Conservation (phyloP, 2,797 vertebrate genomes). For the Acanthopagrus latus region DNA sequence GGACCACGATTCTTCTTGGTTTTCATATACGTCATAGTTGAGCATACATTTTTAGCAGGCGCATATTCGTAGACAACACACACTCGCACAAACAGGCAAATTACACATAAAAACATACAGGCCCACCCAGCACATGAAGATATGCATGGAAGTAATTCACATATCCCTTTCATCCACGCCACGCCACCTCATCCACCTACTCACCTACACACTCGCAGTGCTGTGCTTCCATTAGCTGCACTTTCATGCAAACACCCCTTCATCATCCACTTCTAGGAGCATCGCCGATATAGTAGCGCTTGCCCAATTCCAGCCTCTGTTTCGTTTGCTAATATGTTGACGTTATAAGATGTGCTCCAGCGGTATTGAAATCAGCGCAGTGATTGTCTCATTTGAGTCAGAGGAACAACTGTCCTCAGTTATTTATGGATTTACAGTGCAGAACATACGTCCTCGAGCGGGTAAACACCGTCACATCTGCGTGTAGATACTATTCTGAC, state of each 20-base stretch:
- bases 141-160: conserved; percentile 14
- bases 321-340: background rate
- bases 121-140: conserved; percentile 10
- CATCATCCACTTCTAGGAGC: conserved; percentile 32
- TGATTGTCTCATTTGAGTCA: conserved; percentile 6
- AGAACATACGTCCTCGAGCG: conserved; percentile 1
- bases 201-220: background rate
- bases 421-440: conserved; percentile 22
- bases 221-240: conserved; percentile 34
- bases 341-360: background rate
- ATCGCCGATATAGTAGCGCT: background rate
- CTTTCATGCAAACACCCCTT: conserved; percentile 16
- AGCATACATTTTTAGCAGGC: conserved; percentile 16
- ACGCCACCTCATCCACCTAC: background rate
- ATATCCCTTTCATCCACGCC: conserved; percentile 13
- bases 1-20: conserved; percentile 16
- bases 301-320: background rate
- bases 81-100: conserved; percentile 36
- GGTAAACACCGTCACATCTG: background rate
- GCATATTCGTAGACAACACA: conserved; percentile 11
- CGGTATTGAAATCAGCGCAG: background rate
- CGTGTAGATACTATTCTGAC: background rate
- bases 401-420: background rate
- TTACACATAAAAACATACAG: conserved; percentile 16
- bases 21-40: conserved; percentile 34